Base-by-base conservation (phyloP, 2,797 vertebrate genomes). In the Cynopterus sphinx region DNA sequence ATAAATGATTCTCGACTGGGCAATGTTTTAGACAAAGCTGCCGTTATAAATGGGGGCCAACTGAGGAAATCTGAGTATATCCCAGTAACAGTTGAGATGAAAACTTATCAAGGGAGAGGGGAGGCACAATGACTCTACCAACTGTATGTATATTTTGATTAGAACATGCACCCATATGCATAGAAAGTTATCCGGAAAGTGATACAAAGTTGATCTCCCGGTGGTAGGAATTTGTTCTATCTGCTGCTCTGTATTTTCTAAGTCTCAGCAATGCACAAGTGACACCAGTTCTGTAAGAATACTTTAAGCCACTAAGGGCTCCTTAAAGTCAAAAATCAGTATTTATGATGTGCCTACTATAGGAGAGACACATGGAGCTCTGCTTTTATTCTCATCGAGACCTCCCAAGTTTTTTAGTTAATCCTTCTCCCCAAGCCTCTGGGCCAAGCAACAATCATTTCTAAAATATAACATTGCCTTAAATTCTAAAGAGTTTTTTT, bases 391-490 rank as follows among this genome's bases (percentile, higher is more conserved):
- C 65, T 73, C 63, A 71, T 21, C 33, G 53, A 79, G 55, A 49
- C 31, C 51, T 67, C 43, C 55, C 41, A 65, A 68, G 55, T 55
- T 43, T 43, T 63, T 75, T 16, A 24, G 17, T 31, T 28, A 33
- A 83, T 67, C 63, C 31, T 77, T 87, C 51, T 39, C 39, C 9
- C 63, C 57, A 77, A 79, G 26, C 51, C 67, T 53, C 59, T 74
- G 57, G 28, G 33, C 59, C 39, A 83, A 68, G 67, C 43, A 94
- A 94, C 28, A 74, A 67, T 28, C 71, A 9, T 63, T 91, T 68
- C 65, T 78, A 85, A 81, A 83, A 96, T 13, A 57, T 5, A 57
- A 39, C 68, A 78, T 85, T 83, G 85, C 43, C 71, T 92, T 65
- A 65, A 82, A 88, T 11, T 39, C 70, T 63, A 33, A 33, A 70